Conservation (phyloP, 2,113 vertebrate genomes). For the Entomyzon cyanotis region DNA sequence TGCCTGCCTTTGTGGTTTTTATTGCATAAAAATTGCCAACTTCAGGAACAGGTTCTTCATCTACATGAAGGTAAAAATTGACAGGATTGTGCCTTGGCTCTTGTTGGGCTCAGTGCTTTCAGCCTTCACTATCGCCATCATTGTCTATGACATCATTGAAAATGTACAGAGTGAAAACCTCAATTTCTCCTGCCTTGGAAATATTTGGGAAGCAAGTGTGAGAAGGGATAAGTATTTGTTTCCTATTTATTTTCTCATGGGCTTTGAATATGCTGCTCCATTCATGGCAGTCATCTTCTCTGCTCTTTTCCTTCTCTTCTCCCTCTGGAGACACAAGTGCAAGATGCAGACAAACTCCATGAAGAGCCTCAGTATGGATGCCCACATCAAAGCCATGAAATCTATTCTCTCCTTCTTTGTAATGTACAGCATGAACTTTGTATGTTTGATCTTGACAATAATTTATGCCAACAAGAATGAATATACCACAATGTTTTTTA, state of each 20-base stretch:
- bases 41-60: neutral
- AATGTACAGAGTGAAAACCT: accelerated
- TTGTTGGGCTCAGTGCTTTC: neutral
- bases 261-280: accelerated
- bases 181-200: accelerated
- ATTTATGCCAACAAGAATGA: accelerated
- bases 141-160: accelerated
- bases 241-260: accelerated
- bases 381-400: conserved; percentile 15
- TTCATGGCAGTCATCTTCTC: neutral
- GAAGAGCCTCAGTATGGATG: neutral
- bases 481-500: accelerated
- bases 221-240: accelerated
- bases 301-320: neutral
- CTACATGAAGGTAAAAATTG: conserved; percentile 1
- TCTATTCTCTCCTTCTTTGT: neutral
- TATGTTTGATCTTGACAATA: neutral
- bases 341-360: neutral
- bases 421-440: neutral
- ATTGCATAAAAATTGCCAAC: conserved; percentile 25
- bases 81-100: neutral
- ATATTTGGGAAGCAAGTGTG: accelerated
- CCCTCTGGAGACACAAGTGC: neutral
- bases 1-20: neutral
- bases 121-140: accelerated